A percentile compares a stretch with the other conserved stretches of the same genome.
phyloP scores from a whole-genome alignment of 1,140 invertebrate genomes.

The Drosophila sproati region DNA sequence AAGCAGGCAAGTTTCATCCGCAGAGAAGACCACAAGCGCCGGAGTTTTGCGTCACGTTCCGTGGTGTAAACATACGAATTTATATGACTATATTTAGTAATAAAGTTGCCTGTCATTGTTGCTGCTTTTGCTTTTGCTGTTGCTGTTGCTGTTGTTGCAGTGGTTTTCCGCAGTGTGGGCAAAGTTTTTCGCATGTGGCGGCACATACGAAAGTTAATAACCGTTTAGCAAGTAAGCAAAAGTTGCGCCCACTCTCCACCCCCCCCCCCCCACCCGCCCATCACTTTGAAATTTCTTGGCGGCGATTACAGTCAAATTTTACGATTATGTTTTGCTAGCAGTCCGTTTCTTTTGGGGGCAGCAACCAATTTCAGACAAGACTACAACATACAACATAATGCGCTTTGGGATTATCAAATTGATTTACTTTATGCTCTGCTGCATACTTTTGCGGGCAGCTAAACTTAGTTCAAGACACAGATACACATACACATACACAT shows the following conservation, averaged over 20 bases:
- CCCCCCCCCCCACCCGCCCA: background rate
- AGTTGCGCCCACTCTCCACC: slow-evolving; percentile 16
- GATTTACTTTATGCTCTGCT: slow-evolving; percentile 28
- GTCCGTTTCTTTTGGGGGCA: slow-evolving; percentile 23
- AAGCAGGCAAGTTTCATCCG: background rate
- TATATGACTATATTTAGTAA: slow-evolving; percentile 74
- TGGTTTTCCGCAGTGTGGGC: slow-evolving; percentile 15
- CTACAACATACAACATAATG: slow-evolving; percentile 15
- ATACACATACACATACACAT: background rate
- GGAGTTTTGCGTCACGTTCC: slow-evolving; percentile 33
- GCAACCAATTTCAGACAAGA: background rate
- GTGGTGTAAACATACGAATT: slow-evolving; percentile 71
- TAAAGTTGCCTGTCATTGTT: slow-evolving; percentile 64
- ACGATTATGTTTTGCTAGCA: slow-evolving; percentile 52
- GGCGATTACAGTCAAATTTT: slow-evolving; percentile 47
- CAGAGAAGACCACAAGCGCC: background rate
- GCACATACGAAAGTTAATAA: slow-evolving; percentile 79
- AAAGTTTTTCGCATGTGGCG: slow-evolving; percentile 7
- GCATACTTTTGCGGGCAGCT: slow-evolving; percentile 13
- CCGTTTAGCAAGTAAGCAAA: slow-evolving; percentile 70
- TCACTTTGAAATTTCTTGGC: slow-evolving; percentile 27
- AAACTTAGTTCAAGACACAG: background rate
- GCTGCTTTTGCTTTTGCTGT: slow-evolving; percentile 2
- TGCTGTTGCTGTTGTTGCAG: slow-evolving; percentile 32
- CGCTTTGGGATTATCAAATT: slow-evolving; percentile 52